Percentiles rank a stretch among this genome's conserved stretches.
These are phyloP conservation scores for Timema podura DNA, from an alignment of 2,888 invertebrate genomes.

Conservation along the genomic window DNA sequence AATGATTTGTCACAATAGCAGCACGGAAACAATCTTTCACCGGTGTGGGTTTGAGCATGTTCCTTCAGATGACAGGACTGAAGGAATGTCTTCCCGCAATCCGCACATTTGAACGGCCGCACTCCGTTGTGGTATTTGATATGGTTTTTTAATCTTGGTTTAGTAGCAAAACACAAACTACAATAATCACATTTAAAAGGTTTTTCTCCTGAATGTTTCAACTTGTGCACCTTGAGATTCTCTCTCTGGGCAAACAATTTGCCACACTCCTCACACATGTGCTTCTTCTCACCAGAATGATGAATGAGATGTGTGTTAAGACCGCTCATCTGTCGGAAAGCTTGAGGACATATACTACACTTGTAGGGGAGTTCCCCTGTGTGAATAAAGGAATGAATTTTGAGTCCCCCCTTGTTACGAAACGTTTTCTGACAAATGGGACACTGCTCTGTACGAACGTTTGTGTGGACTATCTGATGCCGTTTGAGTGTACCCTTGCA, in stretches of 20 bases:
- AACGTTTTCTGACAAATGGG: constrained; percentile 11
- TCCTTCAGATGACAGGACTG: background rate
- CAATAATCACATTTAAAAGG: constrained; percentile 10
- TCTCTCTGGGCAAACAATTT: background rate
- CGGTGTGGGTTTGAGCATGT: background rate
- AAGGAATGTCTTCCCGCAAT: background rate
- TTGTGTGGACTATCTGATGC: background rate
- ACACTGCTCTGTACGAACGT: constrained; percentile 7
- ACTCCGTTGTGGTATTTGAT: background rate
- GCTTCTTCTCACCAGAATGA: constrained; percentile 13
- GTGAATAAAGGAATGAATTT: constrained; percentile 9
- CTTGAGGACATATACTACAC: constrained; percentile 4
- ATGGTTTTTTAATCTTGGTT: background rate
- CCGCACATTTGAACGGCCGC: background rate
- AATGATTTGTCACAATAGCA: background rate
- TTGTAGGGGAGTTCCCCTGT: constrained; percentile 3
- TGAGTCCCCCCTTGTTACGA: background rate
- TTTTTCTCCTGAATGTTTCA: background rate
- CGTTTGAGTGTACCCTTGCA: background rate
- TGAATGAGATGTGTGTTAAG: background rate
- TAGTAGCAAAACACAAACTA: background rate
- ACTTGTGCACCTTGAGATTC: background rate
- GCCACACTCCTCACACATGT: background rate
- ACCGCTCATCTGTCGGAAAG: background rate
- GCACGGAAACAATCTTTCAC: background rate